Percentiles rank a stretch among this genome's conserved stretches.
Evolutionary conservation across 2,797 vertebrate species (phyloP).

Genomic region (Brachymystax lenok): DNA sequence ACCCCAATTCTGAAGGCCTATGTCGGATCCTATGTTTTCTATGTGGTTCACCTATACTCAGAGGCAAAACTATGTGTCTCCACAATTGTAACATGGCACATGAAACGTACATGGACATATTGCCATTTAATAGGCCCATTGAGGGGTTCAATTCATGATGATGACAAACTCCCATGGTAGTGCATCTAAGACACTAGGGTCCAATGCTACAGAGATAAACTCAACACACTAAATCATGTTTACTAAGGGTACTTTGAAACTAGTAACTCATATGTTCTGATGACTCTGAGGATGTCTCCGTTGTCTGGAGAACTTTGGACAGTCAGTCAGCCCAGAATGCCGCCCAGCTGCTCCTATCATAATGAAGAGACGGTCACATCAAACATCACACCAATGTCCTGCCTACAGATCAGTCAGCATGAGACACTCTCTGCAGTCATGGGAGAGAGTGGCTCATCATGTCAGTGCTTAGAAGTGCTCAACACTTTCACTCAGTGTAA

Average conservation of each 20-base stretch:
- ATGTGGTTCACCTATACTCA: neutral
- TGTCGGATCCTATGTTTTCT: neutral
- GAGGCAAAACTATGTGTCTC: neutral
- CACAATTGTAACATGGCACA: neutral
- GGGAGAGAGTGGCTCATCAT: conserved; percentile 64
- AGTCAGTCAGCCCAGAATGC: neutral
- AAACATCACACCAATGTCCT: conserved; percentile 53
- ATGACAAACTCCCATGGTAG: too few relatives aligned
- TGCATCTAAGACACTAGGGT: too few relatives aligned
- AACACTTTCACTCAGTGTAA: neutral
- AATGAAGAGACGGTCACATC: conserved; percentile 55
- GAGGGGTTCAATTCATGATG: too few relatives aligned
- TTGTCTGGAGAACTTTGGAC: neutral
- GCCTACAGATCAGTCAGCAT: conserved; percentile 59
- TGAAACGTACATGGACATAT: neutral
- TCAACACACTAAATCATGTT: too few relatives aligned
- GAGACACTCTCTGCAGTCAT: conserved; percentile 41
- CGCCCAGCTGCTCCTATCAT: conserved; percentile 52
- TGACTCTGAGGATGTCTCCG: too few relatives aligned
- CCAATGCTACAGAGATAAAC: too few relatives aligned
- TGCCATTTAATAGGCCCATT: neutral
- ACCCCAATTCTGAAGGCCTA: conserved; percentile 43
- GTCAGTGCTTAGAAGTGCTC: conserved; percentile 58
- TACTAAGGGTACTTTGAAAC: too few relatives aligned
- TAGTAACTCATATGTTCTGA: too few relatives aligned